phyloP scores from a whole-genome alignment of 2,113 vertebrate species.

The Dromaius novaehollandiae region DNA sequence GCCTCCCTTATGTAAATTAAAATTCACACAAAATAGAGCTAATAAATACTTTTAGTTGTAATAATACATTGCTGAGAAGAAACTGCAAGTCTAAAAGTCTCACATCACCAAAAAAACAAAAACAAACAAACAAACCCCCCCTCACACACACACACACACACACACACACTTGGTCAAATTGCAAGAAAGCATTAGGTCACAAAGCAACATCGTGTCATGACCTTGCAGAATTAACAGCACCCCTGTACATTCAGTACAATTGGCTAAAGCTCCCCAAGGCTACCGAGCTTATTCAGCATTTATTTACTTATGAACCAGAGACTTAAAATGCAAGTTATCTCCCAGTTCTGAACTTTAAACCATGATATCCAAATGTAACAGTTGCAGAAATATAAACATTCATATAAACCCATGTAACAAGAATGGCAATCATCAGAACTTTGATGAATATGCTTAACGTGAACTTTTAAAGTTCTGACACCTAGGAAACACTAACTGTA shows the following conservation, averaged over 20 bases:
- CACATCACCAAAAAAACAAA: neutral
- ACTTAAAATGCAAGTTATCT: neutral
- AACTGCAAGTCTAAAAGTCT: neutral
- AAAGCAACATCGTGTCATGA: neutral
- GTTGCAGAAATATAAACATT: neutral
- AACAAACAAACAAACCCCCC: no score
- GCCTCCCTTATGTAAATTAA: neutral
- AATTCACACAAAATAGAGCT: neutral
- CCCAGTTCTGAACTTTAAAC: neutral
- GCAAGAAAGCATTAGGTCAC: neutral
- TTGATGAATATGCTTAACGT: neutral
- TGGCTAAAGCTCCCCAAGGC: neutral
- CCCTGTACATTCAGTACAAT: neutral
- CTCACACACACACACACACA: no score
- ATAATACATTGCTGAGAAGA: neutral
- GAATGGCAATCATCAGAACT: neutral
- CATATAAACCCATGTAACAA: neutral
- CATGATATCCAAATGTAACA: neutral
- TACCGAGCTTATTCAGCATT: neutral
- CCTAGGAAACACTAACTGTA: neutral
- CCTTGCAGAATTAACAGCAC: neutral
- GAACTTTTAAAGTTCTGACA: neutral
- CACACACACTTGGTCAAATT: neutral
- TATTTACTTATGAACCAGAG: neutral
- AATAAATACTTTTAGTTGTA: no score